Conservation (phyloP, 1,140 invertebrate species). For the Euura lappo region DNA sequence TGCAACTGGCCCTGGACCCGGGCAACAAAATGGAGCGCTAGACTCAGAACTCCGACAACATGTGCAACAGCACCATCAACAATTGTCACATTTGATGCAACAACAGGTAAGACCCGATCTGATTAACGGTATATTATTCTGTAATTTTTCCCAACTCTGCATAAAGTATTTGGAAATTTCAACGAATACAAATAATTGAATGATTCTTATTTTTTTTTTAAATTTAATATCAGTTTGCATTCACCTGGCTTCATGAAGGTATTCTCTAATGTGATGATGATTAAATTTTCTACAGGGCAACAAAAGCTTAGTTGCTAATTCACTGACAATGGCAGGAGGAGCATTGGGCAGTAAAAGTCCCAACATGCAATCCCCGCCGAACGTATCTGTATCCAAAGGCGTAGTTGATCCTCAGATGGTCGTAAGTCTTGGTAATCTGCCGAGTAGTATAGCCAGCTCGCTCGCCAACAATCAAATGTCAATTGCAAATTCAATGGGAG, state of each 20-base stretch:
- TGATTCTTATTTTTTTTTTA: no score
- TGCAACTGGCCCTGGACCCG: constrained; percentile 78
- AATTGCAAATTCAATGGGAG: constrained; percentile 64
- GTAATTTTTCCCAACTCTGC: background rate
- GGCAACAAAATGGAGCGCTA: constrained; percentile 74
- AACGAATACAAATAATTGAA: no score
- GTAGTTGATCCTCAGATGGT: constrained; percentile 64
- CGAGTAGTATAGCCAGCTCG: constrained; percentile 65
- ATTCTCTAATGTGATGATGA: background rate
- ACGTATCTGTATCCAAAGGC: constrained; percentile 70
- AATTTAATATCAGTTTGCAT: background rate
- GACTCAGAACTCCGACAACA: constrained; percentile 61
- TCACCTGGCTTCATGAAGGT: background rate
- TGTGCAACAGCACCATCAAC: constrained; percentile 53
- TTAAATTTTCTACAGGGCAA: constrained; percentile 66
- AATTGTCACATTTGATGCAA: constrained; percentile 48
- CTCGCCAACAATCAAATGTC: constrained; percentile 64
- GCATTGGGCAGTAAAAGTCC: constrained; percentile 80
- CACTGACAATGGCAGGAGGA: constrained; percentile 71
- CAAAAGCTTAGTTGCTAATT: constrained; percentile 75
- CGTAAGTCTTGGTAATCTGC: constrained; percentile 64
- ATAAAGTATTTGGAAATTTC: no score
- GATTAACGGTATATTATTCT: background rate
- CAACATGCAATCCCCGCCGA: constrained; percentile 81
- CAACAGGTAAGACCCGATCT: constrained; percentile 35